Conservation (phyloP, 1,140 invertebrate species). For the Anagrus nilaparvatae region DNA sequence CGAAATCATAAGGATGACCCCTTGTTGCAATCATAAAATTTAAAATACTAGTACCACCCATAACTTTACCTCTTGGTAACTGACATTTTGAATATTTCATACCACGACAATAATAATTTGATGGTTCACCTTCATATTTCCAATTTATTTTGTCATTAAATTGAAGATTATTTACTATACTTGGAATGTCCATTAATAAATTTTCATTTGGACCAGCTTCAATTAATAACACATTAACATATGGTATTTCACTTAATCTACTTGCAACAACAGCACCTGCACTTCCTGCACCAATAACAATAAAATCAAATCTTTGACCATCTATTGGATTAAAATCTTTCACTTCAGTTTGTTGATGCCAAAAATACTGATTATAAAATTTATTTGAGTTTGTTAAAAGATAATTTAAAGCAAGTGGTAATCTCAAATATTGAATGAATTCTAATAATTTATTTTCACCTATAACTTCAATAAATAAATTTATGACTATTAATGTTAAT, state of each 20-base stretch:
- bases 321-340: conserved; percentile 33
- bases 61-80: conserved; percentile 65
- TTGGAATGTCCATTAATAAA: conserved; percentile 57
- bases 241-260: conserved; percentile 49
- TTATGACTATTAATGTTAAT: no score
- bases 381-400: no score
- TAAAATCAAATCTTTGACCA: conserved; percentile 46
- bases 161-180: conserved; percentile 53
- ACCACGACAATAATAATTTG: conserved; percentile 34
- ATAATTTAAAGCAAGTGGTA: no score
- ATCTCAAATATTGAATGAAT: no score
- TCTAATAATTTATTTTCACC: no score
- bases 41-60: conserved; percentile 75
- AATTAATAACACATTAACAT: conserved; percentile 50
- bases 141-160: conserved; percentile 51
- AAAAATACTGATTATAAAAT: no score
- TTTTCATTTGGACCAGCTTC: conserved; percentile 52
- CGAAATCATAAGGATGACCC: conserved; percentile 64
- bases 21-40: conserved; percentile 91
- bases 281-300: conserved; percentile 62
- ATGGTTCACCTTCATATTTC: conserved; percentile 56
- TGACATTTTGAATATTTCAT: conserved; percentile 47
- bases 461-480: no score
- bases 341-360: no score
- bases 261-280: conserved; percentile 60